Base-by-base conservation (phyloP, 2,797 vertebrate genomes). In the Semaprochilodus insignis region DNA sequence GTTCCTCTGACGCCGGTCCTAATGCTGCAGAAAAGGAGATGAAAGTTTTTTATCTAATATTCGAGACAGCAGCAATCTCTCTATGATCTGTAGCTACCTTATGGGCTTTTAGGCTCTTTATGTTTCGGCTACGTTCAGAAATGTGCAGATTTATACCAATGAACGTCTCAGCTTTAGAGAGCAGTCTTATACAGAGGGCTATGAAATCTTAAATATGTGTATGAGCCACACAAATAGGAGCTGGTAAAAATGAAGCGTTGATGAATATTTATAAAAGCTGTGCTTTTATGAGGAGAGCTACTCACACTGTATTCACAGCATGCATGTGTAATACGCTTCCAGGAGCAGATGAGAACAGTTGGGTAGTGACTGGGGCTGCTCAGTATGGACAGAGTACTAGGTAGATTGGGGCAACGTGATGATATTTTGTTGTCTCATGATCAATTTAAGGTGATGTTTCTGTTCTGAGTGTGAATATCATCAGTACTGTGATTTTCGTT, bases 61-160 rank as follows among this genome's bases (percentile, higher is more conserved):
- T 71, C 23, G 36, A 48, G 21, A 48, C 21, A 48, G 21, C 67
- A 6, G 67, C 23, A 23, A 19, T 6, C 6, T 51, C 51, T 54
- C 3, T 31, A 23, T 72, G 14, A 7, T 55, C 25, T 34, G 51
- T 34, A 16, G 27, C 71, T 55, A 4, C 15, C 17, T 17, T 13
- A 54, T 34, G 14, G 52, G 16, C 52, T 23, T 55, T 54, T 27
- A 73, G 15, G 48, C 48, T 13, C 14, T 72, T 25, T 72, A 23
- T 51, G 67, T 25, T 3, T 14, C 48, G 70, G 13, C 44, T 72
- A 16, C 40, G 52, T 72, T 72, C 6, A 52, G 6, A 31, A 31
- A 36, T 52, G 48, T 31, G 48, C 14, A 73, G 51, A 73, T 27
- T 73, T 72, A 11, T 10, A 11, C 69, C 27, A 72, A 72, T 72